Evolutionary conservation across 2,113 vertebrate genomes (phyloP).

Genomic region (Mionectes macconnelli): DNA sequence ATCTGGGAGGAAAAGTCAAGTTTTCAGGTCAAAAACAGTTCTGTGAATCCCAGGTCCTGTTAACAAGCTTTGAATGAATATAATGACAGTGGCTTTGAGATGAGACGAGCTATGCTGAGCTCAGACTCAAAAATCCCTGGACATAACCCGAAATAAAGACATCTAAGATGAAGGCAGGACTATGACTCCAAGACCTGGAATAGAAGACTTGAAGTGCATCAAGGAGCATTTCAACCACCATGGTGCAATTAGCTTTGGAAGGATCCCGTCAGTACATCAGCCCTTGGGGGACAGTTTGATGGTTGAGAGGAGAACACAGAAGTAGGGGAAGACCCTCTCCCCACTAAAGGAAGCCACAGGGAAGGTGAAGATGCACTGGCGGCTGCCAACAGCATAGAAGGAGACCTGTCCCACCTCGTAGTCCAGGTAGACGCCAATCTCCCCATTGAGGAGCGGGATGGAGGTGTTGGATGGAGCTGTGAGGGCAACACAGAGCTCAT

Average conservation of each 20-base stretch:
- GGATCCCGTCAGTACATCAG: fast-evolving
- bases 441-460: neutral
- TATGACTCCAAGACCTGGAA: fast-evolving
- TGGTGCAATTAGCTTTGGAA: neutral
- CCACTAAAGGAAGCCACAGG: neutral
- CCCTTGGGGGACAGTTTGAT: neutral
- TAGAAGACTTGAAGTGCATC: neutral
- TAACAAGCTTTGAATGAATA: fast-evolving
- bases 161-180: neutral
- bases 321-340: slow-evolving; percentile 43
- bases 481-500: slow-evolving; percentile 21
- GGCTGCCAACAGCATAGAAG: neutral
- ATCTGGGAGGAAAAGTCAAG: neutral
- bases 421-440: slow-evolving; percentile 23
- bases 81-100: neutral
- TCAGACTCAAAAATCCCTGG: neutral
- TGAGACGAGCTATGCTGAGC: fast-evolving
- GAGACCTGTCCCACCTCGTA: slow-evolving; percentile 15
- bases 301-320: slow-evolving; percentile 32
- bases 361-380: slow-evolving; percentile 9
- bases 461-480: slow-evolving; percentile 21
- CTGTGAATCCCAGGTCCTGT: neutral
- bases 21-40: neutral
- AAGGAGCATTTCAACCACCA: neutral
- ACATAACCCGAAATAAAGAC: neutral